phyloP scores from a whole-genome alignment of 1,140 invertebrate species.

The Drosophila ironensis region DNA sequence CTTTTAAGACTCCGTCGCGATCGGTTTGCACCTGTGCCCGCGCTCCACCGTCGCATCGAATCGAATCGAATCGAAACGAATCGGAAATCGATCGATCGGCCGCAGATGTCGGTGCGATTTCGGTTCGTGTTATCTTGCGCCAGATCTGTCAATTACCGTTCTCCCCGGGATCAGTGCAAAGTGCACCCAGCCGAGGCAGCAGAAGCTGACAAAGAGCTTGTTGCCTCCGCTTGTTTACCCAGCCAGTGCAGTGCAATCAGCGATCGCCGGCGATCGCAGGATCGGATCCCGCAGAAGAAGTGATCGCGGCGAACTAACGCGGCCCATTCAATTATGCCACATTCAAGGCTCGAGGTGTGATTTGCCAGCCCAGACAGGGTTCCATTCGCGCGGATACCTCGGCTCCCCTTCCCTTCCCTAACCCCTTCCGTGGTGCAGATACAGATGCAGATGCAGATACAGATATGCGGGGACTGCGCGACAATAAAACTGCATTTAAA shows the following conservation, averaged over 20 bases:
- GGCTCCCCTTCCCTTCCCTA: background rate
- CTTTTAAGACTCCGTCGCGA: constrained; percentile 14
- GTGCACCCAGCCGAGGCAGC: constrained; percentile 15
- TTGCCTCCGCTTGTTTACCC: no score
- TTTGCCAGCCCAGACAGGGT: background rate
- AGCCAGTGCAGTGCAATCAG: constrained; percentile 22
- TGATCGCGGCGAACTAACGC: background rate
- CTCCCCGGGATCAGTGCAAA: constrained; percentile 28
- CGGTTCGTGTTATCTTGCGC: constrained; percentile 64
- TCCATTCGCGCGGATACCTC: constrained; percentile 16
- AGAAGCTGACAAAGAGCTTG: constrained; percentile 2
- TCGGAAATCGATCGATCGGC: constrained; percentile 25
- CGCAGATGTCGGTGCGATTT: constrained; percentile 37
- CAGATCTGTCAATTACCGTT: constrained; percentile 73
- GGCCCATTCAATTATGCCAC: no score
- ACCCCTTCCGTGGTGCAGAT: no score
- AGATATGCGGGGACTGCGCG: background rate
- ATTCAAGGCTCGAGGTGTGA: no score
- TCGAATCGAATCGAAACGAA: no score
- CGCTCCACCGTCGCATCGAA: no score
- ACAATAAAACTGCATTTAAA: constrained; percentile 50
- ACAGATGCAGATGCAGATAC: background rate
- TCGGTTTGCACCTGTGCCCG: constrained; percentile 49
- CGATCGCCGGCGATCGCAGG: no score
- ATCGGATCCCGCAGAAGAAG: constrained; percentile 1